Evolutionary conservation across 2,888 invertebrate genomes (phyloP).

Genomic region (Disparrhopalites patrizii): DNA sequence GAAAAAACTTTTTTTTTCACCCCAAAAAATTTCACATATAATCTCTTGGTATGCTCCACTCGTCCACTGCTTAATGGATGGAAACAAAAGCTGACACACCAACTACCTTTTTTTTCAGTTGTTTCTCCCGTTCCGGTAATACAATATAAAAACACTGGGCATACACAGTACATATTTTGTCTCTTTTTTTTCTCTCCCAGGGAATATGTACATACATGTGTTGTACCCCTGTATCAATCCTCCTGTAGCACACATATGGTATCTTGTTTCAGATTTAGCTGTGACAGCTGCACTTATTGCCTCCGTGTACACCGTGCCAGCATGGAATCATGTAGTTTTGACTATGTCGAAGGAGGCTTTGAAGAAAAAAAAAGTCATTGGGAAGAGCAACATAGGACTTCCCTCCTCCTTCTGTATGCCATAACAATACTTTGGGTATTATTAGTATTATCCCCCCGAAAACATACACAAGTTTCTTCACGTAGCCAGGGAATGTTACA

Average conservation of each 20-base stretch:
- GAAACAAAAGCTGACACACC: conserved; percentile 22
- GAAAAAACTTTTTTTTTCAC: background rate
- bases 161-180: background rate
- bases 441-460: no score
- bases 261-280: conserved; percentile 27
- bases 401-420: no score
- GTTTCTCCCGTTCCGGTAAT: background rate
- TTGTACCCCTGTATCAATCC: background rate
- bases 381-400: no score
- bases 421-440: no score
- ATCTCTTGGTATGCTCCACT: conserved; percentile 19
- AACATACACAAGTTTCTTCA: no score
- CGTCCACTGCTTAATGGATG: conserved; percentile 21
- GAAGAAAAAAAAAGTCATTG: no score
- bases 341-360: no score
- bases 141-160: background rate
- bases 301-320: no score
- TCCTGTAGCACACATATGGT: conserved; percentile 19
- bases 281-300: conserved; percentile 28
- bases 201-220: background rate
- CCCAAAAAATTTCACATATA: conserved; percentile 19
- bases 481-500: no score
- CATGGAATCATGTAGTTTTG: no score
- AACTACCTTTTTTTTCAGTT: background rate
- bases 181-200: background rate